Evolutionary conservation across 2,888 invertebrate species (phyloP).

Genomic region (Tridacna crocea): DNA sequence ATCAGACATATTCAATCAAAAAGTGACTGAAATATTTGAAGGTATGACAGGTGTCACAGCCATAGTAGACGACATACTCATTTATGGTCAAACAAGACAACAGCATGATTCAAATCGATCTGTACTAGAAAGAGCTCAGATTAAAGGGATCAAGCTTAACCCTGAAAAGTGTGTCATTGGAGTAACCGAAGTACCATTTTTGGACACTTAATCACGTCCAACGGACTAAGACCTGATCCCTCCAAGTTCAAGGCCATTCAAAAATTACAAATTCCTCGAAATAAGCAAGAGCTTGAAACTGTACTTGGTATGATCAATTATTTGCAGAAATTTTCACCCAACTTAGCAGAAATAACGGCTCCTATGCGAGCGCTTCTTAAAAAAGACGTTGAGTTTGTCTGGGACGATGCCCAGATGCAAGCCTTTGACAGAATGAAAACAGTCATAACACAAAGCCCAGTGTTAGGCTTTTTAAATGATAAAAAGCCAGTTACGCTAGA

Average conservation of each 20-base stretch:
- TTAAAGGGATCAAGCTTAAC: constrained; percentile 39
- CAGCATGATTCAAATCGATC: constrained; percentile 40
- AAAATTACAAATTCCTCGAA: constrained; percentile 24
- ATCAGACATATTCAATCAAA: constrained; percentile 41
- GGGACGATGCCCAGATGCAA: constrained; percentile 35
- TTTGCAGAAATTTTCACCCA: no score
- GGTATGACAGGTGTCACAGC: constrained; percentile 32
- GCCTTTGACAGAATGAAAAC: constrained; percentile 41
- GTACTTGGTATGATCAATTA: constrained; percentile 56
- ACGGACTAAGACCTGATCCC: constrained; percentile 46
- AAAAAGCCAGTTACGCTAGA: constrained; percentile 22
- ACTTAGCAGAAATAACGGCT: constrained; percentile 44
- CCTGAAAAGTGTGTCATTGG: constrained; percentile 44
- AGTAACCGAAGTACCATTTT: constrained; percentile 40
- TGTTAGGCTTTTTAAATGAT: constrained; percentile 27
- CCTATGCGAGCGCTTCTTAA: constrained; percentile 35
- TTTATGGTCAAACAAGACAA: constrained; percentile 31
- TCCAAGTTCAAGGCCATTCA: constrained; percentile 42
- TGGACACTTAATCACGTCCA: constrained; percentile 45
- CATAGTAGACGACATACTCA: constrained; percentile 49
- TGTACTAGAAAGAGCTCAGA: constrained; percentile 27
- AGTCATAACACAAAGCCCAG: background rate
- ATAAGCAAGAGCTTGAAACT: constrained; percentile 34
- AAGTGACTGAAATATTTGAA: constrained; percentile 41
- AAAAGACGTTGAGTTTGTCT: constrained; percentile 35